These are phyloP conservation scores for Crocodylus rhombifer DNA, from an alignment of 2,797 vertebrate species.

Conservation along the genomic window DNA sequence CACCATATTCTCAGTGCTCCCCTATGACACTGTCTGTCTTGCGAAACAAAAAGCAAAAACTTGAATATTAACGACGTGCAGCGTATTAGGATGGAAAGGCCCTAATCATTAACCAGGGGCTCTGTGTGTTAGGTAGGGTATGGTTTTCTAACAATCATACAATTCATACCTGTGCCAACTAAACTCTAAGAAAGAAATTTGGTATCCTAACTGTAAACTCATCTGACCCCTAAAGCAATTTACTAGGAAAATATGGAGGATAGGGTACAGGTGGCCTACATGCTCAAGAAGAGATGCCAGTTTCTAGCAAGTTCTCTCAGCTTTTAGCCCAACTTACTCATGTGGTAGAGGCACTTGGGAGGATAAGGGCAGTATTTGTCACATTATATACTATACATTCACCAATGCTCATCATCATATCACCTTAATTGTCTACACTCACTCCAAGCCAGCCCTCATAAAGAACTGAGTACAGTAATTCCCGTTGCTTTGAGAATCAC, in stretches of 20 bases:
- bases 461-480: neutral
- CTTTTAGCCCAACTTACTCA: too few relatives aligned
- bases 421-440: neutral
- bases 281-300: neutral
- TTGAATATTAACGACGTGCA: neutral
- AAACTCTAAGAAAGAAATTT: neutral
- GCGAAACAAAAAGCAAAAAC: neutral
- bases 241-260: neutral
- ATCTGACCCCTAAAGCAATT: neutral
- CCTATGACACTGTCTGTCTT: neutral
- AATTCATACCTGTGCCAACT: neutral
- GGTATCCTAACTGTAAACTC: neutral
- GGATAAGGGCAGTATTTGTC: neutral
- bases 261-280: neutral
- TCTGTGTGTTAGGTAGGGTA: neutral
- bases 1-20: neutral
- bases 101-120: too few relatives aligned
- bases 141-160: accelerated
- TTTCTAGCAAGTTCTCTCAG: neutral
- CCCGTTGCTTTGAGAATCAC: neutral
- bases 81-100: neutral
- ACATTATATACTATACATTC: neutral
- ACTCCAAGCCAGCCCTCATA: neutral
- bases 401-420: neutral
- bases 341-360: neutral